Conservation (phyloP, 1,140 invertebrate genomes). For the Drosophila subpulchrella region DNA sequence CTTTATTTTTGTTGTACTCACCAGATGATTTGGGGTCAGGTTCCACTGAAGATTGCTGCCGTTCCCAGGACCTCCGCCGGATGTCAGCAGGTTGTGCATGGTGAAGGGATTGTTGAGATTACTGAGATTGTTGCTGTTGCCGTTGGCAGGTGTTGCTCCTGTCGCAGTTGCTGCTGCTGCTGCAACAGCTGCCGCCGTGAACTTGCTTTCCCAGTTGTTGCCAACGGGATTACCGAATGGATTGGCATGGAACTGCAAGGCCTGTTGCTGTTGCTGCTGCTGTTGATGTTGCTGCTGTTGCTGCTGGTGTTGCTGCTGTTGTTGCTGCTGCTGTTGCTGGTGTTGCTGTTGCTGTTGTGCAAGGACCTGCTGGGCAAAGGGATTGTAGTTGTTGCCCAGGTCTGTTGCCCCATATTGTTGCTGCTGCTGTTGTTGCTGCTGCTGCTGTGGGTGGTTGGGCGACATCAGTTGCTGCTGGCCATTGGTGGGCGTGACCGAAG, state of each 20-base stretch:
- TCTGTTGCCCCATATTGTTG: conserved; percentile 57
- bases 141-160: conserved; percentile 35
- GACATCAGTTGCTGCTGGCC: conserved; percentile 63
- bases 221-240: conserved; percentile 56
- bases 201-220: conserved; percentile 74
- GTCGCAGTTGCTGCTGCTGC: conserved; percentile 45
- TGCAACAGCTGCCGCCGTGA: conserved; percentile 53
- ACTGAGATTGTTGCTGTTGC: conserved; percentile 67
- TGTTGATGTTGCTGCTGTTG: conserved; percentile 59
- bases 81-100: conserved; percentile 74
- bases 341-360: conserved; percentile 57
- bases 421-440: conserved; percentile 54
- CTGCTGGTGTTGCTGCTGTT: conserved; percentile 57
- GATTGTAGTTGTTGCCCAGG: conserved; percentile 57
- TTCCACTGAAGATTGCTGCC: conserved; percentile 74
- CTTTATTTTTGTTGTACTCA: conserved; percentile 13
- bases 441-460: conserved; percentile 62
- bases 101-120: conserved; percentile 82
- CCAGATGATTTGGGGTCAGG: conserved; percentile 72
- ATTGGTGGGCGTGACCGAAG: conserved; percentile 45
- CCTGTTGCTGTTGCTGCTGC: conserved; percentile 63
- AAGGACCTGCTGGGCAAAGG: conserved; percentile 61
- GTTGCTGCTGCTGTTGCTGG: conserved; percentile 52
- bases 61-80: conserved; percentile 43
- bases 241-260: conserved; percentile 59